Conservation (phyloP, 2,888 invertebrate genomes). For the Rhamnusium bicolor region DNA sequence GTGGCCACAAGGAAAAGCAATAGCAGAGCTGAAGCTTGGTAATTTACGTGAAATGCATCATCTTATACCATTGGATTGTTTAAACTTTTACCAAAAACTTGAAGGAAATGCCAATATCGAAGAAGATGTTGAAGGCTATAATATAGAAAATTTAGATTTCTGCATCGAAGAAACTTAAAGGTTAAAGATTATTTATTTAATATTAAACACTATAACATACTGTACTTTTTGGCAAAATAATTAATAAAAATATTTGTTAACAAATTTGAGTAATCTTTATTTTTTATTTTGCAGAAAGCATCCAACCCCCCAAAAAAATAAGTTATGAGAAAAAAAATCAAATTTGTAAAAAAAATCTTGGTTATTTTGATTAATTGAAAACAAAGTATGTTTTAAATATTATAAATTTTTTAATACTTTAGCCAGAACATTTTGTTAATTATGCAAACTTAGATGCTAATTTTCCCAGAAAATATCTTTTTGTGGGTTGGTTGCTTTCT, state of each 20-base stretch:
- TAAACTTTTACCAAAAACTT: not conserved
- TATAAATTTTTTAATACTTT: not conserved
- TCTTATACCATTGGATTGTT: not conserved
- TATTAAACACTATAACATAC: not conserved
- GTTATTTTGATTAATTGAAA: not conserved
- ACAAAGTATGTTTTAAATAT: not conserved
- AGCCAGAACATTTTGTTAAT: not conserved
- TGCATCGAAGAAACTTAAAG: not conserved
- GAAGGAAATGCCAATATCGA: not conserved
- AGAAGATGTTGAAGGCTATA: not conserved
- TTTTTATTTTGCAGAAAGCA: not conserved
- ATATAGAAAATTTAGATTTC: not conserved
- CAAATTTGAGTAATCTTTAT: conserved; percentile 2
- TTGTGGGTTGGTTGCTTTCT: not conserved
- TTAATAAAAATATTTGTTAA: not conserved
- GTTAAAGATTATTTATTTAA: not conserved
- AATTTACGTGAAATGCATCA: conserved; percentile 8
- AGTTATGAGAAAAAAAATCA: not conserved
- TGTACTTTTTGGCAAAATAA: not conserved
- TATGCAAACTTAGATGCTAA: conserved; percentile 1
- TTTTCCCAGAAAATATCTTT: not conserved
- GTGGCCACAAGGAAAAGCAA: conserved; percentile 5
- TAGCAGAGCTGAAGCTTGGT: conserved; percentile 1
- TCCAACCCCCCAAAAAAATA: not conserved
- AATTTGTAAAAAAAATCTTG: not conserved